Percentiles rank a stretch among this genome's conserved stretches.
phyloP scores from a whole-genome alignment of 2,888 invertebrate genomes.

The Brachyptera risi region DNA sequence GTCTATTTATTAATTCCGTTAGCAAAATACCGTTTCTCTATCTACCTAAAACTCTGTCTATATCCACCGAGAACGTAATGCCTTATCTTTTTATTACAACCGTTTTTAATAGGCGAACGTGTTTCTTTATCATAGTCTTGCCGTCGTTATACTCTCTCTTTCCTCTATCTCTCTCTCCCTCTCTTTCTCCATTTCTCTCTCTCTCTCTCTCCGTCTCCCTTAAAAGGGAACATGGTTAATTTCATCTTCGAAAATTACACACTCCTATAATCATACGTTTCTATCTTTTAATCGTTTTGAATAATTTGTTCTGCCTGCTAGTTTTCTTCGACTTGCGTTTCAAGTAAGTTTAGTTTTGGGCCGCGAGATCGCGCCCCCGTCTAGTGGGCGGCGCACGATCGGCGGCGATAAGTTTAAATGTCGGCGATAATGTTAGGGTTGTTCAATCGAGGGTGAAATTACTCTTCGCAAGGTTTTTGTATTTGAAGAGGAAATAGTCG shows the following conservation, averaged over 20 bases:
- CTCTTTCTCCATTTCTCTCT: too few relatives aligned
- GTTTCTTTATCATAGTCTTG: background rate
- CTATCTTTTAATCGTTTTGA: slow-evolving; percentile 9
- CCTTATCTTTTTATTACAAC: background rate
- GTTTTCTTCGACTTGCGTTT: background rate
- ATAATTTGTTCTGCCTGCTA: background rate
- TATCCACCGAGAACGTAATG: too few relatives aligned
- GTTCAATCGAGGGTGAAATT: slow-evolving; percentile 30
- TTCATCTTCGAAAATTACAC: slow-evolving; percentile 3
- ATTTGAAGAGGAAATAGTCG: too few relatives aligned
- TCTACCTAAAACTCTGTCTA: too few relatives aligned
- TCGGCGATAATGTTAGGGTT: slow-evolving; percentile 25
- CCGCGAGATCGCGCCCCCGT: too few relatives aligned
- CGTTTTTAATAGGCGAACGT: background rate
- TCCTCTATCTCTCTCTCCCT: too few relatives aligned
- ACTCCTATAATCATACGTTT: background rate
- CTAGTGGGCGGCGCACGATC: background rate
- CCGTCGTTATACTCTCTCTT: background rate
- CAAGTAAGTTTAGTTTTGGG: slow-evolving; percentile 3
- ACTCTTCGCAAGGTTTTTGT: background rate
- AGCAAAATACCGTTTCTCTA: too few relatives aligned
- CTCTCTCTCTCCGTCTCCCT: background rate
- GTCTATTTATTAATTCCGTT: too few relatives aligned
- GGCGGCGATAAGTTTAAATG: slow-evolving; percentile 21
- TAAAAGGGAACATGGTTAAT: too few relatives aligned